A percentile compares a stretch with the other conserved stretches of the same genome.
Conservation (phyloP, 2,888 invertebrate species). For the Caenorhabditis macrosperma region DNA sequence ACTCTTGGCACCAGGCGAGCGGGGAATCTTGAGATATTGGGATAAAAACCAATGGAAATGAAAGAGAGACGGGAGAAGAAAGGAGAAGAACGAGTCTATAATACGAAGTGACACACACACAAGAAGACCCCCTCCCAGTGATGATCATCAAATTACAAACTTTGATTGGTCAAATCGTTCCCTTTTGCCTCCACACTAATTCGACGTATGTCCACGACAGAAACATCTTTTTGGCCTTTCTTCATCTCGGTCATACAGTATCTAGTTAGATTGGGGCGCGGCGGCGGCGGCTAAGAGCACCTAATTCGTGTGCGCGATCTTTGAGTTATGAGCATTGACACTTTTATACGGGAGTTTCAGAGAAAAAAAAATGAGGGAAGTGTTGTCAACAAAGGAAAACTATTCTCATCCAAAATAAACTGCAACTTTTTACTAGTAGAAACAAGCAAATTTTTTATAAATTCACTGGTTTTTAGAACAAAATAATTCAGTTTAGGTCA, state of each 20-base stretch:
- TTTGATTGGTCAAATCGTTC: constrained; percentile 23
- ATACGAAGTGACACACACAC: constrained; percentile 51
- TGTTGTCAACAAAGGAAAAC: too few relatives aligned
- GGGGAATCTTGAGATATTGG: too few relatives aligned
- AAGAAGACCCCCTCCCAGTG: background rate
- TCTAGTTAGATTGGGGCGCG: too few relatives aligned
- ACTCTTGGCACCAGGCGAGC: background rate
- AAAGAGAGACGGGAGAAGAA: background rate
- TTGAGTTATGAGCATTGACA: background rate
- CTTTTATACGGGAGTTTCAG: background rate
- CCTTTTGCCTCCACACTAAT: background rate
- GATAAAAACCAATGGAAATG: too few relatives aligned
- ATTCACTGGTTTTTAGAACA: too few relatives aligned
- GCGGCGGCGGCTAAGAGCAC: too few relatives aligned
- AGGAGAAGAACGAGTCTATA: constrained; percentile 50
- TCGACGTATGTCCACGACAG: background rate
- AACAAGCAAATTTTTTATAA: too few relatives aligned
- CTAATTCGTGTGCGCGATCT: too few relatives aligned
- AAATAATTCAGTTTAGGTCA: too few relatives aligned
- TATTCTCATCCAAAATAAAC: too few relatives aligned
- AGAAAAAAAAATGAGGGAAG: too few relatives aligned
- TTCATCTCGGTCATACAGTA: background rate
- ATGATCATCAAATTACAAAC: constrained; percentile 24
- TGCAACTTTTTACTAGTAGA: too few relatives aligned
- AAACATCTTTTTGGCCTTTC: background rate